Conservation (phyloP, 2,888 invertebrate species). For the Atrina japonica region DNA sequence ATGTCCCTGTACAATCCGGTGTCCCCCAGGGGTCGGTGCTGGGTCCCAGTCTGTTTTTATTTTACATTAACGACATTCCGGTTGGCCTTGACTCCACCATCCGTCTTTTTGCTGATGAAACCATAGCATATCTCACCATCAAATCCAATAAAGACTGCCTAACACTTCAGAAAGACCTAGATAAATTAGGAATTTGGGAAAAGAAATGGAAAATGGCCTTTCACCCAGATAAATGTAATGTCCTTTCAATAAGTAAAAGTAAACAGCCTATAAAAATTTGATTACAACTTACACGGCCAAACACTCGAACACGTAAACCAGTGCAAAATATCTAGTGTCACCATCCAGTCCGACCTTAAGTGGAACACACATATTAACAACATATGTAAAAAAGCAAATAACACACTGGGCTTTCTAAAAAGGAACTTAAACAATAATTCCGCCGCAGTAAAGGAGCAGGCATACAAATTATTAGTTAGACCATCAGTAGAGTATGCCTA, state of each 20-base stretch:
- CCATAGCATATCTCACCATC: not conserved
- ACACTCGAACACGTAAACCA: constrained; percentile 7
- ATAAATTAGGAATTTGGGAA: constrained; percentile 18
- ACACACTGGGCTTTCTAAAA: constrained; percentile 20
- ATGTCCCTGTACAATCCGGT: constrained; percentile 13
- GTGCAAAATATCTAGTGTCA: constrained; percentile 29
- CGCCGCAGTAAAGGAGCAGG: not conserved
- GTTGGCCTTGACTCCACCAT: constrained; percentile 1
- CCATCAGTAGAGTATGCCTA: constrained; percentile 11
- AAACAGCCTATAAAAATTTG: not conserved
- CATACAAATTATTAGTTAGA: constrained; percentile 24
- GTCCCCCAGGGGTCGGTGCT: constrained; percentile 38
- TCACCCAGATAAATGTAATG: constrained; percentile 26
- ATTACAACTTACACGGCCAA: constrained; percentile 29
- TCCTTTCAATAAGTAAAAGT: constrained; percentile 15
- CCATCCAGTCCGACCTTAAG: constrained; percentile 13
- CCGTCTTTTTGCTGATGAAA: constrained; percentile 7
- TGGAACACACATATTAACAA: constrained; percentile 25
- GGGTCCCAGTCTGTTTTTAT: constrained; percentile 24
- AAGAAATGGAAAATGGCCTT: constrained; percentile 24
- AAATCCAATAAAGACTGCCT: constrained; percentile 5
- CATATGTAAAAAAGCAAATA: constrained; percentile 21
- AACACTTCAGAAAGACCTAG: constrained; percentile 21
- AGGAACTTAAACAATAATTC: constrained; percentile 17
- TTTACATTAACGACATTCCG: constrained; percentile 27